Evolutionary conservation across 1,140 invertebrate species (phyloP), one percentile per base, ranked within the genome.

Genomic region (Liolophura sinensis): DNA sequence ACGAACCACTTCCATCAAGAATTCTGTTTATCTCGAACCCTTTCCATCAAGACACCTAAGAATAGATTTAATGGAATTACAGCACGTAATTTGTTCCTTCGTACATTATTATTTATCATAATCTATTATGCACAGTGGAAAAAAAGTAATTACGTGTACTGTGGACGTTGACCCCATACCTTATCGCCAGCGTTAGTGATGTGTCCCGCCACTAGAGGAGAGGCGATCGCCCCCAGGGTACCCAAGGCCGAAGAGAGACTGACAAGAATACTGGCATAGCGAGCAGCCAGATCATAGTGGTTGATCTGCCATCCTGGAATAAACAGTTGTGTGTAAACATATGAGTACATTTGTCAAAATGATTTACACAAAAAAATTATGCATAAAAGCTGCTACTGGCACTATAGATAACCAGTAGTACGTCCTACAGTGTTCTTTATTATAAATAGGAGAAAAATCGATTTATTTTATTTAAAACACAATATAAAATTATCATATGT

Each of bases 221-320:
- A 72, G 15, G 69, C 52, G 15, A 82, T 67, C 0, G 75, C 74
- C 3, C 68, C 79, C 16, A 78, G 47, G 15, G 73, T 74, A 14
- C 77, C 79, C 27, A 78, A 64, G 14, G 69, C 73, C 20, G 75
- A 76, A 1, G 78, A 71, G 0, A 82, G 64, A 50, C 69, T 77
- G 9, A 78, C 78, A 9, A 82, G 58, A 46, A 82, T 63, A 5
- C 69, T 68, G 58, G 76, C 76, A 65, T 78, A 77, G 18, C 77
- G 64, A 1, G 76, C 57, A 1, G 80, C 76, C 7, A 82, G 64
- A 56, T 82, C 80, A 54, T 78, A 76, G 60, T 80, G 76, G 64
- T 80, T 80, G 15, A 82, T 72, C 71, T 82, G 80, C 80, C 80
- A 82, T 25, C 80, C 80, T 78, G 62, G 4, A 60, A 60, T 60